Base-by-base conservation (phyloP, 2,888 invertebrate genomes). In the Apodemia mormo region DNA sequence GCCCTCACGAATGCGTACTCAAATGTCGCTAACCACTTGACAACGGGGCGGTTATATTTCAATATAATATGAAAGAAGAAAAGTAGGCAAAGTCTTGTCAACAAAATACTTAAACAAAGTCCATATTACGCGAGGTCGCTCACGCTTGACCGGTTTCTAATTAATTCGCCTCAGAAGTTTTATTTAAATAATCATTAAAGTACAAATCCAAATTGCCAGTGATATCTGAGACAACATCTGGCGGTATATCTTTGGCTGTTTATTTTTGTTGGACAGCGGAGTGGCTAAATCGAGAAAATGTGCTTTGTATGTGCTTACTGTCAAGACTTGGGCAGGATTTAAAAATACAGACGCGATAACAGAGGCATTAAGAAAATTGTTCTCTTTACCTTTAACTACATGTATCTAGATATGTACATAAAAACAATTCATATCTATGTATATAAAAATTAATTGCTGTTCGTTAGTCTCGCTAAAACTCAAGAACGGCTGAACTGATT, bases 141-240 rank as follows among this genome's bases (percentile, higher is more conserved):
- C 30, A 33, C n/a, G 14, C 37, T 61, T 61, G 14, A 14, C 33
- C 14, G 33, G 8, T 61, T 33, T 61, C 33, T 12, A 61, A 61
- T 61, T 61, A 37, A 61, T 61, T 7, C n/a, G 37, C 61, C 61
- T 61, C 37, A 33, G 61, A 61, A 61, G 61, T 61, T 61, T 52
- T 61, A 61, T 61, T 61, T 33, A 61, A 61, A 61, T 37, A 52
- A 65, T 65, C 22, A 49, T 65, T 29, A 65, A 40, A 65, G 65
- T 45, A 45, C 43, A 43, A 43, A 66, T 30, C 49, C 33, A 52
- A 69, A 72, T 66, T 68, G 54, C 71, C 71, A 67, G 69, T 74
- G 74, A 77, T 76, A 77, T 61, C 61, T 37, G 61, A 77, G 76
- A 76, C 71, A 76, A 74, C 76, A 77, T 74, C 74, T 74, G 76